Conservation (phyloP, 37 sponge, comb jelly and placozoan species). For the Ephydatia muelleri region DNA sequence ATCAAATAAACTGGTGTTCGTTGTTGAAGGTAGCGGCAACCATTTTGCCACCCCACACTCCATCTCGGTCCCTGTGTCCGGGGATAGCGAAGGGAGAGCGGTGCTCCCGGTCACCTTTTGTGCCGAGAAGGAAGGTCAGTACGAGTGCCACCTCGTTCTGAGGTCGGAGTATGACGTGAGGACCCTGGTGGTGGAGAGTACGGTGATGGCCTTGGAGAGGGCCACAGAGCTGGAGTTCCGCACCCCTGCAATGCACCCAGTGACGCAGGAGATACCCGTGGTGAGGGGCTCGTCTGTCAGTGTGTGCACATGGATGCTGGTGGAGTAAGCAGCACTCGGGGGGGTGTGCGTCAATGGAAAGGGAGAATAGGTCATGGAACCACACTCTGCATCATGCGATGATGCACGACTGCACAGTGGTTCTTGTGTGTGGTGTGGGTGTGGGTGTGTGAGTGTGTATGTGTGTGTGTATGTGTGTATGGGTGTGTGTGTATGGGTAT, state of each 20-base stretch:
- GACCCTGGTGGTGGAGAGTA: slow-evolving; percentile 71
- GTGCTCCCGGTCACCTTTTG: slow-evolving; percentile 42
- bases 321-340: too few species aligned
- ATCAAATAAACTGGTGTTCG: slow-evolving; percentile 13
- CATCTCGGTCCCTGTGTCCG: slow-evolving; percentile 23
- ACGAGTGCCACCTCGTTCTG: slow-evolving; percentile 61
- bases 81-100: background rate
- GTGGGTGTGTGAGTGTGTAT: too few species aligned
- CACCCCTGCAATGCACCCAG: slow-evolving; percentile 64
- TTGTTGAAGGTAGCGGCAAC: slow-evolving; percentile 11
- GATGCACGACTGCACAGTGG: too few species aligned
- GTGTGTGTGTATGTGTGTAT: too few species aligned
- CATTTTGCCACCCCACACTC: slow-evolving; percentile 28
- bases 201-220: slow-evolving; percentile 40
- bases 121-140: slow-evolving; percentile 53
- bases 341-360: too few species aligned
- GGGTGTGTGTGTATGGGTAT: too few species aligned
- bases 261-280: slow-evolving; percentile 83
- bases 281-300: too few species aligned
- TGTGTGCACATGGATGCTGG: too few species aligned
- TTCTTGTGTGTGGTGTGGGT: too few species aligned
- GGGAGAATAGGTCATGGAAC: too few species aligned
- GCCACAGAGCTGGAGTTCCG: slow-evolving; percentile 69
- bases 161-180: slow-evolving; percentile 70
- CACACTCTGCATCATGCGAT: too few species aligned